Percentiles rank a stretch among this genome's conserved stretches.
These are phyloP conservation scores for Gobionotothen gibberifrons DNA, from an alignment of 2,797 vertebrate species.

Conservation along the genomic window DNA sequence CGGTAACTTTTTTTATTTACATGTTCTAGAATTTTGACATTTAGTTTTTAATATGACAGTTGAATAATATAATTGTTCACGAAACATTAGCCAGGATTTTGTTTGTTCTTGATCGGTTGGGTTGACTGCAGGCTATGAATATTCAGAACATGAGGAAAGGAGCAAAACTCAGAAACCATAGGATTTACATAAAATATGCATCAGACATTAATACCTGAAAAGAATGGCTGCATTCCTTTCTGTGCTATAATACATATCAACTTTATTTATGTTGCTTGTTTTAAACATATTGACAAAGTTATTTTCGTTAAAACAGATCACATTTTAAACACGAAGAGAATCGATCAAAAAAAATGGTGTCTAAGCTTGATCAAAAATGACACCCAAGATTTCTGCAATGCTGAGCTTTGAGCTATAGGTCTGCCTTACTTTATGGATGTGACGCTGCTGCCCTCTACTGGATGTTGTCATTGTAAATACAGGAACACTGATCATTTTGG, in stretches of 20 bases:
- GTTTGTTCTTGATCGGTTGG: background rate
- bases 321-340: too few relatives aligned
- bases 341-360: too few relatives aligned
- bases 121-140: constrained; percentile 1
- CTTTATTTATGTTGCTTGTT: too few relatives aligned
- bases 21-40: background rate
- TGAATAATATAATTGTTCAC: background rate
- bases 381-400: too few relatives aligned
- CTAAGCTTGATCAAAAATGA: too few relatives aligned
- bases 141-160: background rate
- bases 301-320: too few relatives aligned
- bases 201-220: background rate
- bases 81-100: background rate
- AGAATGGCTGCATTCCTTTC: constrained; percentile 12
- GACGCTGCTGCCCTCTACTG: constrained; percentile 74
- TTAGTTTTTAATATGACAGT: background rate
- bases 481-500: background rate
- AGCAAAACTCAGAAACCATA: background rate
- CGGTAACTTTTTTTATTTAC: background rate
- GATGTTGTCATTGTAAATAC: background rate
- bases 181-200: background rate
- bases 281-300: too few relatives aligned
- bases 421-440: background rate
- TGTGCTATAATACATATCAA: background rate
- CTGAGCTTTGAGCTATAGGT: too few relatives aligned